These are phyloP conservation scores for Pocillopora meandrina DNA, from an alignment of 92 coral and sea anemone genomes.

Conservation along the genomic window DNA sequence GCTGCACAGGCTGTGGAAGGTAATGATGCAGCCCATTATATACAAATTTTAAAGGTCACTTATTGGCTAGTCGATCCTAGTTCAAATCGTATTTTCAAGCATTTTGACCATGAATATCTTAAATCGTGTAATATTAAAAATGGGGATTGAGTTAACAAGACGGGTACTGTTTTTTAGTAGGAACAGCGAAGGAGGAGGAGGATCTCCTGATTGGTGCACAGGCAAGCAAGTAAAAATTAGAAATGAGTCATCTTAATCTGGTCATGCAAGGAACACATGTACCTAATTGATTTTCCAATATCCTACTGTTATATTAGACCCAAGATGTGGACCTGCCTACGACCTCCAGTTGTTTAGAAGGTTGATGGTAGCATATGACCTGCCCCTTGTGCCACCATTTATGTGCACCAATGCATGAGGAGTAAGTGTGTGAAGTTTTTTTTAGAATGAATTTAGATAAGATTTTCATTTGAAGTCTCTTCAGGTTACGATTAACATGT, in stretches of 20 bases:
- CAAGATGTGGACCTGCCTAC: conserved; percentile 23
- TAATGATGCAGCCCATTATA: no score
- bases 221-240: background rate
- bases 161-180: background rate
- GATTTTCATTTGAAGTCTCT: no score
- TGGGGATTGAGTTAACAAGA: no score
- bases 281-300: background rate
- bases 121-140: no score
- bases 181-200: background rate
- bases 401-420: background rate
- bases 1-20: no score
- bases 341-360: background rate
- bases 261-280: background rate
- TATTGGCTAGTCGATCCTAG: no score
- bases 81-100: no score
- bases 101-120: no score
- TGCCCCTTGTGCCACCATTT: background rate
- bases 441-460: no score
- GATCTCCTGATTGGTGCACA: background rate
- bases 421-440: background rate
- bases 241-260: no score
- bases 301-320: background rate
- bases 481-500: no score
- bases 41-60: no score
- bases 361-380: background rate